Percentiles rank a stretch among this genome's conserved stretches.
Evolutionary conservation across 2,888 invertebrate species (phyloP).

Genomic region (Pollenia griseotomentosa): DNA sequence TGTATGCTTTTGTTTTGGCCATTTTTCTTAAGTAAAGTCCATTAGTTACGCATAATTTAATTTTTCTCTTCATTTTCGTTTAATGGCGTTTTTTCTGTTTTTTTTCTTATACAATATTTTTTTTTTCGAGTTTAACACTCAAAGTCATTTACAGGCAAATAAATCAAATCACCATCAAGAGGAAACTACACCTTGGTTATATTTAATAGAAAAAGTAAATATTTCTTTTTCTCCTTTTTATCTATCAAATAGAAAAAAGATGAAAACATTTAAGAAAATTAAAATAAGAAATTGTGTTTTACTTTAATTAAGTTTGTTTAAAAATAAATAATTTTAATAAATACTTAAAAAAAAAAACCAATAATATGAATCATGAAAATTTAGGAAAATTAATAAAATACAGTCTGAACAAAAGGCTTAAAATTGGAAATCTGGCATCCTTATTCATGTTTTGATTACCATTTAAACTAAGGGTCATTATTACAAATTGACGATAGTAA

Average conservation of each 20-base stretch:
- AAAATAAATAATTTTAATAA: too few species aligned
- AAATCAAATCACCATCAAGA: conserved; percentile 63
- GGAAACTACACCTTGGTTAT: conserved; percentile 14
- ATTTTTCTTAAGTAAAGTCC: conserved; percentile 56
- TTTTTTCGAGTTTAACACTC: conserved; percentile 33
- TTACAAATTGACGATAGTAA: too few species aligned
- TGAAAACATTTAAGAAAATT: neutral
- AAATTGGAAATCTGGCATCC: too few species aligned
- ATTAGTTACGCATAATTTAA: conserved; percentile 71
- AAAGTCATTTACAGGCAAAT: conserved; percentile 61
- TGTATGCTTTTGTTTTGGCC: neutral
- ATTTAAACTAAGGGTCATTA: too few species aligned
- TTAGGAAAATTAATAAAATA: too few species aligned
- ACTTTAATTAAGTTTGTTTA: too few species aligned
- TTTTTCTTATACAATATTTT: neutral
- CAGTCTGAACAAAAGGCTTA: too few species aligned
- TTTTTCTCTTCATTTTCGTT: conserved; percentile 44
- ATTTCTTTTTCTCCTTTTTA: neutral
- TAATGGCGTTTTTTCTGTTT: neutral
- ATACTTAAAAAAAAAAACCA: too few species aligned
- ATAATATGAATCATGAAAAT: too few species aligned
- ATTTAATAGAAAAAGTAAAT: conserved; percentile 50
- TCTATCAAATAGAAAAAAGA: neutral
- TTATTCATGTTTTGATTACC: too few species aligned
- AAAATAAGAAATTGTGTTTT: too few species aligned